A percentile compares a stretch with the other conserved stretches of the same genome.
These are phyloP conservation scores for Cerastis leucographa DNA, from an alignment of 2,888 invertebrate species.

Conservation along the genomic window DNA sequence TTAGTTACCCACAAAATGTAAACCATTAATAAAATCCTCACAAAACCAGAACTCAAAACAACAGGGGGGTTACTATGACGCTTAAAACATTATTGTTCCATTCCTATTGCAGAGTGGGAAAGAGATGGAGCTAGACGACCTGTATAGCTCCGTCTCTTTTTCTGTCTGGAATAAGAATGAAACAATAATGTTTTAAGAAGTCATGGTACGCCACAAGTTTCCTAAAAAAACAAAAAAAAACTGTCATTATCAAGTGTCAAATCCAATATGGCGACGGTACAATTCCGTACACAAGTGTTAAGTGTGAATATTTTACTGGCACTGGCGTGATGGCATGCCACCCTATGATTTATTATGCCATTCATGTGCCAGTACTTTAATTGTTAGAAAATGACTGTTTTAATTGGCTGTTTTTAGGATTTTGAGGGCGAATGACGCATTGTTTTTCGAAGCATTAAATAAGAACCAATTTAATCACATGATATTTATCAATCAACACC, in stretches of 20 bases:
- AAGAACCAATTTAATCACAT: background rate
- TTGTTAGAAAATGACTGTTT: conserved; percentile 43
- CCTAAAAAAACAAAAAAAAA: conserved; percentile 15
- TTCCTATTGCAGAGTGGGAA: too few relatives aligned
- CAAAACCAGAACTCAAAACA: conserved; percentile 10
- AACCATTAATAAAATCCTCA: conserved; percentile 2
- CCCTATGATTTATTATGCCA: conserved; percentile 58
- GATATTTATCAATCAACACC: background rate
- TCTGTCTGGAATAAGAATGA: too few relatives aligned
- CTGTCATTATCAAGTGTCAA: conserved; percentile 54
- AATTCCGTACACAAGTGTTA: conserved; percentile 56
- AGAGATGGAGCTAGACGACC: too few relatives aligned
- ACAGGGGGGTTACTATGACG: too few relatives aligned
- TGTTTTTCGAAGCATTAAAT: background rate
- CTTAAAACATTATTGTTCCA: too few relatives aligned
- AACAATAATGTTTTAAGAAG: too few relatives aligned
- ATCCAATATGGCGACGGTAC: conserved; percentile 59
- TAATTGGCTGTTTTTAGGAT: conserved; percentile 47
- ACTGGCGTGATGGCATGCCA: conserved; percentile 55
- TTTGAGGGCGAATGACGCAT: conserved; percentile 16
- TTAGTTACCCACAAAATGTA: background rate
- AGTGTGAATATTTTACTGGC: conserved; percentile 57
- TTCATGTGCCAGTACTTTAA: conserved; percentile 45
- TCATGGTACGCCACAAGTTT: too few relatives aligned
- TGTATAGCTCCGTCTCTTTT: too few relatives aligned